Base-by-base conservation (phyloP, 2,113 vertebrate species). In the Mungos mungo region DNA sequence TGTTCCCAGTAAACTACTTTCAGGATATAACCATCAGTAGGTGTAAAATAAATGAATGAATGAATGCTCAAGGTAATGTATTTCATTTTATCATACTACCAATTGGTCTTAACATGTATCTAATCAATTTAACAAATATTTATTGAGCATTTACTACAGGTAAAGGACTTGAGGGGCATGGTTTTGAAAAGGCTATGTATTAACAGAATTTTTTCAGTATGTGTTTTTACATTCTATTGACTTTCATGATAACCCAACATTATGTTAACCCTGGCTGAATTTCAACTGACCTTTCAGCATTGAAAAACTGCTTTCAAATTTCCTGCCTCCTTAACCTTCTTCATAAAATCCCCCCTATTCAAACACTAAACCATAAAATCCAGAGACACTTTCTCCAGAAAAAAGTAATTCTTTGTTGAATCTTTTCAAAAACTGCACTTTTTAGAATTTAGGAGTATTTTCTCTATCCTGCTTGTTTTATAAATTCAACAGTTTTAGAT, bases 401-500 rank as follows among this genome's bases (percentile, higher is more conserved):
- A 92, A 71, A 65, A 45, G 19, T 23, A 60, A 77, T 7, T n/a
- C 6, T 54, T 27, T 31, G 29, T 29, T 57, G 83, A 86, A 86
- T 92, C 10, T 15, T 81, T 93, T 66, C 71, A 71, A 95, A 80
- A 97, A 41, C 25, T 33, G 3, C 81, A 92, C 13, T 90, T 52
- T 76, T 88, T 35, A 83, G 41, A 89, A 86, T 69, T 94, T 96
- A 96, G 82, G 23, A 77, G 16, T 74, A 71, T 50, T 71, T 33
- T 1, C 38, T 38, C 27, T 35, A 52, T 4, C 2, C 31, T 45
- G 72, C 68, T 95, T 95, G 87, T 82, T 96, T 96, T 85, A 88
- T 3, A 91, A 85, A 90, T 88, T 60, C n/a, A 66, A 63, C 84
- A 71, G 60, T 93, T 95, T 81, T 83, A 95, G 87, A 89, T n/a